Conservation (phyloP, 2,113 vertebrate genomes). For the Turdus rufiventris region DNA sequence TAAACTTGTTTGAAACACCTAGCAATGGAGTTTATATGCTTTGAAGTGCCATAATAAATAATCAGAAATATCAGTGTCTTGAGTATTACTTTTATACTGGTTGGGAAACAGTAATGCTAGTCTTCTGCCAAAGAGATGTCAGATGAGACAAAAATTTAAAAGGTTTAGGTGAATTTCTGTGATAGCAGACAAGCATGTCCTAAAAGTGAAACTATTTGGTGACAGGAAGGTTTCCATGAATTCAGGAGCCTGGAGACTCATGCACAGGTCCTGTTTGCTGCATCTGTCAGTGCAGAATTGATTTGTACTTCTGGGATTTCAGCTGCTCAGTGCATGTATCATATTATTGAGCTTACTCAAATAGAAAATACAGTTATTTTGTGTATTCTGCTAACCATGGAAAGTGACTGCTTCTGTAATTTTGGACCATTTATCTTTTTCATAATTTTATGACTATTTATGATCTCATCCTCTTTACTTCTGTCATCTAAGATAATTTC, state of each 20-base stretch:
- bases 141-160: background rate
- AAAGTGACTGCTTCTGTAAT: background rate
- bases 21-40: slow-evolving; percentile 21
- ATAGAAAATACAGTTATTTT: background rate
- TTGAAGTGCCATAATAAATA: slow-evolving; percentile 54
- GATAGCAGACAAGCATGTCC: background rate
- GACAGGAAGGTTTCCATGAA: background rate
- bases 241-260: background rate
- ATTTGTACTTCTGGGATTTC: background rate
- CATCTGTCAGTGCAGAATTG: accelerated
- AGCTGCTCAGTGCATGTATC: background rate
- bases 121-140: background rate
- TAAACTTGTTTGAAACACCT: background rate
- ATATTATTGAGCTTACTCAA: background rate
- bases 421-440: background rate
- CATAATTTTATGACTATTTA: background rate
- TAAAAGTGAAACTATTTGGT: background rate
- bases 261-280: background rate
- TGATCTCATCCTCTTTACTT: background rate
- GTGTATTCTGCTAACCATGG: background rate
- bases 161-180: background rate
- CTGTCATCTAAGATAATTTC: background rate
- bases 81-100: background rate
- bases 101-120: background rate
- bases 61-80: background rate